A percentile compares a stretch with the other conserved stretches of the same genome.
phyloP scores from a whole-genome alignment of 2,797 vertebrate species.

The Melanogrammus aeglefinus region DNA sequence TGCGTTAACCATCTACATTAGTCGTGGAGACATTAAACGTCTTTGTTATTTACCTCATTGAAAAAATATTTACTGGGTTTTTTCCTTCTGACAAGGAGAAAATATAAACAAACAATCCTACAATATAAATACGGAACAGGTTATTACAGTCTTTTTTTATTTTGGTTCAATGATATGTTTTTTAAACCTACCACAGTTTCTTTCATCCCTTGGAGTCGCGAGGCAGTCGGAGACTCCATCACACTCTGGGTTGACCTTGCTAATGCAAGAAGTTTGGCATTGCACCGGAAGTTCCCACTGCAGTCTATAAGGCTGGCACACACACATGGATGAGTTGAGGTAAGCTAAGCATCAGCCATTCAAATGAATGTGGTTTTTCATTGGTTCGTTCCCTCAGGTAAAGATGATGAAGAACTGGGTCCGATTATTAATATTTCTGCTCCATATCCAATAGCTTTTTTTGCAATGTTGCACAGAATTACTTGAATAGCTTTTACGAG shows the following conservation, averaged over 20 bases:
- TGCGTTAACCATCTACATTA: neutral
- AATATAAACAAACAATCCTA: neutral
- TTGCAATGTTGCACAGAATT: neutral
- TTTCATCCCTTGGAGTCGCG: conserved; percentile 79
- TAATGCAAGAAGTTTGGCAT: conserved; percentile 77
- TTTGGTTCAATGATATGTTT: neutral
- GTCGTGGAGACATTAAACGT: neutral
- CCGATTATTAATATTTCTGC: neutral
- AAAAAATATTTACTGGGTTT: neutral
- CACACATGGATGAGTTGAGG: neutral
- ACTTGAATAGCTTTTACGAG: no score
- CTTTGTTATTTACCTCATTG: neutral
- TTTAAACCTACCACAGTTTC: conserved; percentile 73
- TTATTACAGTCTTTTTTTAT: neutral
- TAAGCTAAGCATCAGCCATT: neutral
- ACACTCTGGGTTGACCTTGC: conserved; percentile 86
- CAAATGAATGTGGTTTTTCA: neutral
- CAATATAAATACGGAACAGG: neutral
- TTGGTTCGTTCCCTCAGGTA: neutral
- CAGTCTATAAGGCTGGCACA: conserved; percentile 69
- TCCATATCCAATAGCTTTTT: neutral
- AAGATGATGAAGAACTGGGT: neutral
- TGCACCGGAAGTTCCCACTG: conserved; percentile 80
- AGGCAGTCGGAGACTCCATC: conserved; percentile 81
- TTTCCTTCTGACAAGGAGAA: neutral